Percentiles rank a stretch among this genome's conserved stretches.
These are phyloP conservation scores for Cotesia chilonis DNA, from an alignment of 1,140 invertebrate species.

Conservation along the genomic window DNA sequence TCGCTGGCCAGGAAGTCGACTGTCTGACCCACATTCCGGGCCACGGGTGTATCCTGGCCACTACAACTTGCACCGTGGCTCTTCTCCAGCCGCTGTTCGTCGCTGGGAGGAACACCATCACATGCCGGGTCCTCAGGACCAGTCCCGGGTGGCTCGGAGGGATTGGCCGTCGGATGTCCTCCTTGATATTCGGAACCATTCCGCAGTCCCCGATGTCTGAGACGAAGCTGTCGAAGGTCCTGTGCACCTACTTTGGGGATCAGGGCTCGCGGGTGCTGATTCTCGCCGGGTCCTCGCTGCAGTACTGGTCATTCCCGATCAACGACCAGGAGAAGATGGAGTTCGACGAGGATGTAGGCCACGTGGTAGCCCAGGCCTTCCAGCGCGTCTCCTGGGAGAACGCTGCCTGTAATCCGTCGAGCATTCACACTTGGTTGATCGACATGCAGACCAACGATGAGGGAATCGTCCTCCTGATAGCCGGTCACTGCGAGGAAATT, in stretches of 20 bases:
- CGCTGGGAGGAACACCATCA: slow-evolving; percentile 73
- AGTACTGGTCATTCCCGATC: slow-evolving; percentile 73
- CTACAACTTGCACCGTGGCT: slow-evolving; percentile 89
- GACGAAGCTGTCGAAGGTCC: slow-evolving; percentile 74
- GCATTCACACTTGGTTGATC: slow-evolving; percentile 71
- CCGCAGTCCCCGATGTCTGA: slow-evolving; percentile 76
- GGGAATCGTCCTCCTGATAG: slow-evolving; percentile 77
- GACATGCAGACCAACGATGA: slow-evolving; percentile 77
- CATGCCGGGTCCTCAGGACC: slow-evolving; percentile 76
- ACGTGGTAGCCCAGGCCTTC: slow-evolving; percentile 70
- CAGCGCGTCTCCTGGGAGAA: slow-evolving; percentile 68
- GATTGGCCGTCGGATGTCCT: slow-evolving; percentile 83
- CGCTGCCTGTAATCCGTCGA: slow-evolving; percentile 55
- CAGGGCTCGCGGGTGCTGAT: slow-evolving; percentile 71
- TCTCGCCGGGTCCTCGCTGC: slow-evolving; percentile 73
- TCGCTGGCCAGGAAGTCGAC: slow-evolving; percentile 83
- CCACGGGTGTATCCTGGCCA: slow-evolving; percentile 84
- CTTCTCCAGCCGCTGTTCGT: slow-evolving; percentile 73
- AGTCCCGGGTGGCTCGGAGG: slow-evolving; percentile 89
- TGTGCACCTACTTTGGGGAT: slow-evolving; percentile 59
- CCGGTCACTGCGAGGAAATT: slow-evolving; percentile 73
- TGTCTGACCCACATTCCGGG: slow-evolving; percentile 75
- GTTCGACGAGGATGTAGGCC: slow-evolving; percentile 73
- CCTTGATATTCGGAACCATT: slow-evolving; percentile 87
- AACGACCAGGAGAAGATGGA: slow-evolving; percentile 69